Evolutionary conservation across 2,113 vertebrate genomes (phyloP).

Genomic region (Suricata suricatta): DNA sequence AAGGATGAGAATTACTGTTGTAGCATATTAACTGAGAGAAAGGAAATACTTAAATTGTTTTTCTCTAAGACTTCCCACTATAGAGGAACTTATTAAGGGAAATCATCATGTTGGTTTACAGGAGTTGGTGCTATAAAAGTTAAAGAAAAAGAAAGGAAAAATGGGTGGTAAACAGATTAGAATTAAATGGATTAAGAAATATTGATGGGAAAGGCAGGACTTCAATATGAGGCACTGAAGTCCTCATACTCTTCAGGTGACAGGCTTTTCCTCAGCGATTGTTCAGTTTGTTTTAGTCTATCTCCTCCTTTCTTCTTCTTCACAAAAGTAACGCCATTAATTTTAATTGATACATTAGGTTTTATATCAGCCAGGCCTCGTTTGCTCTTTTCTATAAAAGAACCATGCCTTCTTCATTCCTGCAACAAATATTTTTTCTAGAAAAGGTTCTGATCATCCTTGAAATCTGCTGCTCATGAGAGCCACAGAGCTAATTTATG

Average conservation of each 20-base stretch:
- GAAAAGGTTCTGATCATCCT: slow-evolving; percentile 2
- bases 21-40: not conserved
- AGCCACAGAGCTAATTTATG: not conserved
- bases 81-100: not conserved
- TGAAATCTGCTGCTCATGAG: not conserved
- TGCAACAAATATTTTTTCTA: not conserved
- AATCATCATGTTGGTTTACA: not conserved
- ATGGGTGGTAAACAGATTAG: not conserved
- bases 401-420: not conserved
- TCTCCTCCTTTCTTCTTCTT: not conserved
- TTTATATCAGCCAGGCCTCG: not conserved
- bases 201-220: not conserved
- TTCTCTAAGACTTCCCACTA: not conserved
- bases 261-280: not conserved
- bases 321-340: not conserved
- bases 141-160: not conserved
- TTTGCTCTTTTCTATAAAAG: not conserved
- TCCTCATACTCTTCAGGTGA: not conserved
- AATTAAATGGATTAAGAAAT: not conserved
- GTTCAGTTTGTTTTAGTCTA: not conserved
- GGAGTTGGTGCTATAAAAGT: not conserved
- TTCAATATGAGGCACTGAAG: not conserved
- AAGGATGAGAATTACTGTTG: slow-evolving; percentile 21
- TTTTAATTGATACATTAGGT: not conserved
- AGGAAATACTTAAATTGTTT: not conserved